Evolutionary conservation across 2,888 invertebrate species (phyloP), one percentile per base, ranked within the genome.

Genomic region (Nemurella pictetii): DNA sequence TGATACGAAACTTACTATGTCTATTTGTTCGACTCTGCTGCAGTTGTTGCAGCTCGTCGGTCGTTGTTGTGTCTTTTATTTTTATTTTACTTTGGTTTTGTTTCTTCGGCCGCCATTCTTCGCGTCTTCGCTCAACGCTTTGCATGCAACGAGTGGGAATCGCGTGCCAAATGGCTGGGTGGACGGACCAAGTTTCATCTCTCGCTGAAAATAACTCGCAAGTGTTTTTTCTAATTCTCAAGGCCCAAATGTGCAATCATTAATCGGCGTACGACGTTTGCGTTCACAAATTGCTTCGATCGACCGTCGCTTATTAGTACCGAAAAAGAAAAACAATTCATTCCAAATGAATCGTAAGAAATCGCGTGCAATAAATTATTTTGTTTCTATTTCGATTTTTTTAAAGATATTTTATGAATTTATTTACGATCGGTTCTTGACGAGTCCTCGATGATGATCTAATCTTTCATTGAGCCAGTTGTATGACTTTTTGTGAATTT

Each of bases 281-380:
- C 55, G 55, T 55, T 55, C 9, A 55, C 55, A 12, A 55, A 55
- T 55, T 55, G 55, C 55, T 55, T 55, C 55, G 20, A 55, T 55
- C 55, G 20, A 55, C 20, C 55, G 55, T 12, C 55, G 55, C 20
- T 55, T 55, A 55, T 55, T 55, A 55, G 12, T 55, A 27, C 2
- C 20, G 26, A 75, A 26, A 75, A 75, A 3, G 12, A 9, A 27
- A 27, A 32, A 80, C 77, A 77, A 77, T 84, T 84, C 84, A 84
- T 84, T 84, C 78, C 7, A 84, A 84, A 80, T 84, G 84, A 36
- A 80, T 84, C 27, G 28, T 78, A 28, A 78, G 12, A 26, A 35
- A 20, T 84, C 30, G 25, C 55, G 78, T 78, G 84, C 84, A 84
- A 84, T 84, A 84, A 26, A 74, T 83, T n/a, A 72, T 26, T 26